Base-by-base conservation (phyloP, 2,113 vertebrate genomes). In the Tragelaphus buxtoni region DNA sequence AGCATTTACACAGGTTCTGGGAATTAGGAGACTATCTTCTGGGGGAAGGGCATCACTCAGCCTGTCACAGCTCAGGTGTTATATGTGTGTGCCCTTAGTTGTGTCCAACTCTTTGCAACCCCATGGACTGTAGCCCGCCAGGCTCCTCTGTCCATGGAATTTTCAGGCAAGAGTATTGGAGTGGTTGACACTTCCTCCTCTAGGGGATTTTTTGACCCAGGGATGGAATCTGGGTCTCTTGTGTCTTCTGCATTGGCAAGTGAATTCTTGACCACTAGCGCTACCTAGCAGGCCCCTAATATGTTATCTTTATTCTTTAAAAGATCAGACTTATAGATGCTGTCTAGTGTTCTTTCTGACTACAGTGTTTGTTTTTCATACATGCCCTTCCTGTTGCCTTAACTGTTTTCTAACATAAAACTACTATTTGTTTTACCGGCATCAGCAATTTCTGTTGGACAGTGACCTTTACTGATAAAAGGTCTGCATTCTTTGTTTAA, bases 401-500 rank as follows among this genome's bases (percentile, higher is more conserved):
- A 72, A 51, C 49, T 69, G 53, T 26, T 56, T 39, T 85, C 47
- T 77, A 9, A 53, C 72, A 39, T 85, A 58, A 94, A 95, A 74
- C 17, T 76, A 49, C 12, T 88, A 8, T 83, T 95, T 80, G 20
- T 90, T 88, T 69, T 11, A 26, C 69, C 22, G 51, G 20, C n/a
- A 86, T 84, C 79, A 65, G 69, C 32, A 79, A 35, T 82, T 65
- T 89, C 72, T 92, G 35, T 79, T 94, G 61, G 14, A 94, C 14
- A 60, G 49, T 77, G 88, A 87, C 28, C 53, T 87, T 90, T 72
- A 53, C 53, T 95, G 83, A 56, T 81, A n/a, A 69, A 65, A 76
- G 5, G 63, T 87, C 53, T 91, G 30, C 39, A 74, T 94, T 76
- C 39, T 97, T 95, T 94, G 65, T 94, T 76, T 91, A 53, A 45